A percentile compares a stretch with the other conserved stretches of the same genome.
phyloP scores from a whole-genome alignment of 2,113 vertebrate genomes.

The Arothron firmamentum region DNA sequence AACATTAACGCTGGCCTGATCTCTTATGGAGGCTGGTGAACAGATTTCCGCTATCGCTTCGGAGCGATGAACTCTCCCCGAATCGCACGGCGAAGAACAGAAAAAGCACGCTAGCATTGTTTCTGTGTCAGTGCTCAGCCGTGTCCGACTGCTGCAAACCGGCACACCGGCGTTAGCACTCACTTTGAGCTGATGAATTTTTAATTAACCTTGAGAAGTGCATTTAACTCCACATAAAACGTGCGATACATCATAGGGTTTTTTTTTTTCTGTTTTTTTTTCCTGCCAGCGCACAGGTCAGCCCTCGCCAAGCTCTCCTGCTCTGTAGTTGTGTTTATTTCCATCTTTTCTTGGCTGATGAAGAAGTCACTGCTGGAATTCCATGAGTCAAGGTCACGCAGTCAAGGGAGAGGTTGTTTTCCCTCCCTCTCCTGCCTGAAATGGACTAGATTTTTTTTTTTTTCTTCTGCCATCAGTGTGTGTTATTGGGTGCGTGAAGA shows the following conservation, averaged over 20 bases:
- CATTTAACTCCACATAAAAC: slow-evolving; percentile 19
- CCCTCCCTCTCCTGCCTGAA: slow-evolving; percentile 13
- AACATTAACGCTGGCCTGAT: background rate
- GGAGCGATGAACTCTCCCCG: slow-evolving; percentile 1
- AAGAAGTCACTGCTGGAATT: slow-evolving; percentile 4
- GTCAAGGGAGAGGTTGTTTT: slow-evolving; percentile 43
- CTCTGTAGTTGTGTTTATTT: slow-evolving; percentile 12
- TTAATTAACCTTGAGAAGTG: slow-evolving; percentile 49
- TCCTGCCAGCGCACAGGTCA: slow-evolving; percentile 15
- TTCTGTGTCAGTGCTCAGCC: slow-evolving; percentile 49
- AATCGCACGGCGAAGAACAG: slow-evolving; percentile 26
- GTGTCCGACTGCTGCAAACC: slow-evolving; percentile 47
- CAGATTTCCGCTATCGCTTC: too few relatives aligned
- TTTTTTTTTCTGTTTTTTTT: slow-evolving; percentile 15
- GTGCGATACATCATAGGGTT: slow-evolving; percentile 11
- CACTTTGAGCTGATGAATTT: slow-evolving; percentile 60
- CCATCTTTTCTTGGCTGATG: background rate
- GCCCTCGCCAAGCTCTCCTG: slow-evolving; percentile 16
- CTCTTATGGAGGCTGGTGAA: background rate
- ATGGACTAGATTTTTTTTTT: slow-evolving; percentile 19
- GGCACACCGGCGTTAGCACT: slow-evolving; percentile 48
- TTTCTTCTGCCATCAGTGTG: slow-evolving; percentile 18
- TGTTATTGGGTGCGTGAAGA: slow-evolving; percentile 62
- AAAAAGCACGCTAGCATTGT: slow-evolving; percentile 31
- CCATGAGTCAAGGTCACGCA: slow-evolving; percentile 46